Base-by-base conservation (phyloP, 2,888 invertebrate genomes). In the Drosophila leonis region DNA sequence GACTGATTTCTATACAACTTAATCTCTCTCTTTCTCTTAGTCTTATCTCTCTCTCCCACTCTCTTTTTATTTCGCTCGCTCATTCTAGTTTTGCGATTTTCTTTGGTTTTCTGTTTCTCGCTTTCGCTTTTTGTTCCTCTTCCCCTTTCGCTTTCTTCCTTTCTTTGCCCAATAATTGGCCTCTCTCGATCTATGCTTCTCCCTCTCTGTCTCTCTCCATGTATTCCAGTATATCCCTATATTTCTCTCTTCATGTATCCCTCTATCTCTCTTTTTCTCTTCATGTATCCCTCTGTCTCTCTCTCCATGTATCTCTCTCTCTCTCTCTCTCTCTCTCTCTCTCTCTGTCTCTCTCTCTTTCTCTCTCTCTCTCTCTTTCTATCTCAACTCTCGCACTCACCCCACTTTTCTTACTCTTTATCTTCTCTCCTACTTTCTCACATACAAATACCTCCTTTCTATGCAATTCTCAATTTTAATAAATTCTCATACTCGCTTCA, bases 401-500 rank as follows among this genome's bases (percentile, higher is more conserved):
- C 4, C 54, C 27, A 3, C 4, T 1, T n/a, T 0, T n/a, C 10
- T 10, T 3, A 6, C 10, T 24, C 35, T 12, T 1, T 12, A 5
- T 24, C 9, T 15, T 24, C 24, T 27, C 8, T 44, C 18, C n/a
- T n/a, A n/a, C n/a, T n/a, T n/a, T 7, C 46, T n/a, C 46, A 9
- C 5, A 12, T 12, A 12, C 29, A 9, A 10, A 27, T n/a, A 27
- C 10, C 12, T 2, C 31, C n/a, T 31, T 60, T n/a, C 64, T 60
- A 12, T 48, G 18, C 48, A 35, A 59, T 59, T 59, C 48, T 64
- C 60, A 59, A 15, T 15, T 24, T 24, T 1, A 56, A 39, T 1
- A 56, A 39, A 13, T 55, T 1, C 15, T n/a, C 46, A 10, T 15
- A 27, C 9, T 10, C n/a, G 9, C 20, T 35, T 20, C 4, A 13